phyloP scores from a whole-genome alignment of 2,113 vertebrate genomes.

The Panthera uncia region DNA sequence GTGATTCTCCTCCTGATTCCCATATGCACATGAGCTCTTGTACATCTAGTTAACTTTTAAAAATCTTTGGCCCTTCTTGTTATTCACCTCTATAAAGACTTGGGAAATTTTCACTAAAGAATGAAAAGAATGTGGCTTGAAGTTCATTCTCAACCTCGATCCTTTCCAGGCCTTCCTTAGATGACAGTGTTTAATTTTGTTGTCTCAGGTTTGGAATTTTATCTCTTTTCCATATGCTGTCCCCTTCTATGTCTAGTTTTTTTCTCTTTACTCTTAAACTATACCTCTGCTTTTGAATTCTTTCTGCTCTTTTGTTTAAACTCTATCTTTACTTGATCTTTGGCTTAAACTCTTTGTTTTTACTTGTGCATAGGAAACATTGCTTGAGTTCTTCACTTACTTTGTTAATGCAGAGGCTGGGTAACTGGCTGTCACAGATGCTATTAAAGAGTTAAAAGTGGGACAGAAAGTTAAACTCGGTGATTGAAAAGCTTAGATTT shows the following conservation, averaged over 20 bases:
- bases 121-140: slow-evolving; percentile 30
- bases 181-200: neutral
- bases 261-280: neutral
- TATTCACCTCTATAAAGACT: neutral
- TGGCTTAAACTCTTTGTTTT: neutral
- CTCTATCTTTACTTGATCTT: neutral
- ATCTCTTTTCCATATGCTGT: neutral
- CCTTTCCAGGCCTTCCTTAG: neutral
- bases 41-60: neutral
- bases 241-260: neutral
- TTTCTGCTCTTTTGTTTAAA: neutral
- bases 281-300: slow-evolving; percentile 4
- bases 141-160: neutral
- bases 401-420: neutral
- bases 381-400: neutral
- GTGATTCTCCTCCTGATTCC: neutral
- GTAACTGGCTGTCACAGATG: neutral
- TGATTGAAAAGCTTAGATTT: neutral
- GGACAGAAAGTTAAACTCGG: neutral
- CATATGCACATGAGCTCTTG: neutral
- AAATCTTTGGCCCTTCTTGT: neutral
- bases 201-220: neutral
- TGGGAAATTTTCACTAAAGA: neutral
- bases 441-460: neutral
- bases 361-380: neutral